These are phyloP conservation scores for Cyprinus carpio DNA, from an alignment of 2,113 vertebrate species.

Conservation along the genomic window DNA sequence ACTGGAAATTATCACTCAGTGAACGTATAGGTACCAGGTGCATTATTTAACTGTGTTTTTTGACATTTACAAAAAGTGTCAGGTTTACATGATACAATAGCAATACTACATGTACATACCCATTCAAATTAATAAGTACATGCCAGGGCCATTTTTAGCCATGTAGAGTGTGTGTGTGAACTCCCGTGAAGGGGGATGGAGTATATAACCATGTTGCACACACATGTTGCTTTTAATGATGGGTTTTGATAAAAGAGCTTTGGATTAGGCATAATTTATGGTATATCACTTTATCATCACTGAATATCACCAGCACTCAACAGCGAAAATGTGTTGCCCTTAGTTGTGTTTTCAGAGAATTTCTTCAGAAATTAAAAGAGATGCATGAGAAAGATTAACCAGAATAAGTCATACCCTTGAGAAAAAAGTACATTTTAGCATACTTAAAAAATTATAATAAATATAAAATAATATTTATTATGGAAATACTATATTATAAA, in stretches of 20 bases:
- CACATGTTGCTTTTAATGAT: slow-evolving; percentile 61
- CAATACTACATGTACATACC: neutral
- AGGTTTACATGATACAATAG: neutral
- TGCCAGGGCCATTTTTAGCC: slow-evolving; percentile 42
- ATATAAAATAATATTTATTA: too few species aligned
- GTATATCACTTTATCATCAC: neutral
- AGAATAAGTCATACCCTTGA: neutral
- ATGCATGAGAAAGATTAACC: neutral
- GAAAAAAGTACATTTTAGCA: neutral
- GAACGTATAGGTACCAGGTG: neutral
- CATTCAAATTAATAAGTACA: slow-evolving; percentile 43
- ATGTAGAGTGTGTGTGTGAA: slow-evolving; percentile 8
- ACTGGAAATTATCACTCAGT: neutral
- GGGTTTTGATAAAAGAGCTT: slow-evolving; percentile 47
- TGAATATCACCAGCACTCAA: neutral
- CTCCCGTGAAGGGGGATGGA: neutral
- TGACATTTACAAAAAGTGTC: neutral
- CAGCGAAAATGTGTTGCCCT: neutral
- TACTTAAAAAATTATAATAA: neutral
- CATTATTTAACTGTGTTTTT: neutral
- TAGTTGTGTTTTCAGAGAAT: neutral
- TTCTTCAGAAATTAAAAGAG: neutral
- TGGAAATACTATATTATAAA: neutral
- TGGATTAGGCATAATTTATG: slow-evolving; percentile 30
- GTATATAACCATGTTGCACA: slow-evolving; percentile 54